Percentiles rank a stretch among this genome's conserved stretches.
phyloP scores from a whole-genome alignment of 2,888 invertebrate genomes.

The Drosophila picticornis region DNA sequence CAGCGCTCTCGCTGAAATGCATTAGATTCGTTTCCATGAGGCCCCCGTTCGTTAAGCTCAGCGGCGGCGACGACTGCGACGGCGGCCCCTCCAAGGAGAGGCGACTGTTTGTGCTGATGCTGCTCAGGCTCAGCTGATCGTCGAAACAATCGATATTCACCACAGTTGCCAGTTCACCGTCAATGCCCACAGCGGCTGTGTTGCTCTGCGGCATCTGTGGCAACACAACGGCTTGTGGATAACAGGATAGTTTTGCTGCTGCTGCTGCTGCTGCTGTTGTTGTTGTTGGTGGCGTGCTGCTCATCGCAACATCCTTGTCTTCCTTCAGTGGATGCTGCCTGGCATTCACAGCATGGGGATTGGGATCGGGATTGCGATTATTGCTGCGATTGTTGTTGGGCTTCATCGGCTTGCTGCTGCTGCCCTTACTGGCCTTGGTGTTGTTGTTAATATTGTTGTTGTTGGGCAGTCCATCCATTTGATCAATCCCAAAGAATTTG shows the following conservation, averaged over 20 bases:
- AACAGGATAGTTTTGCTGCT: conserved; percentile 15
- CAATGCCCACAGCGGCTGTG: conserved; percentile 84
- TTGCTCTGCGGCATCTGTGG: conserved; percentile 27
- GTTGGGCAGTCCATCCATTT: conserved; percentile 60
- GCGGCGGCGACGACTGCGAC: conserved; percentile 88
- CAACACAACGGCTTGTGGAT: not conserved
- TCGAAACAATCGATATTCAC: conserved; percentile 86
- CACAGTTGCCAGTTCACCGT: conserved; percentile 87
- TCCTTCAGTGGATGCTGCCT: conserved; percentile 5
- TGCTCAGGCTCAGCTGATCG: conserved; percentile 93
- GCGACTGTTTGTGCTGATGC: conserved; percentile 93
- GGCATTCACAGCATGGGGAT: conserved; percentile 9
- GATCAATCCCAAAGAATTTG: conserved; percentile 60
- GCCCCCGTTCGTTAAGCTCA: conserved; percentile 90
- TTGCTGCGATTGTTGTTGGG: conserved; percentile 18
- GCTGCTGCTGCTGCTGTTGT: conserved; percentile 23
- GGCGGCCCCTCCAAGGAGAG: conserved; percentile 90
- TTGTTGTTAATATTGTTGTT: conserved; percentile 61
- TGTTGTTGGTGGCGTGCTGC: conserved; percentile 39
- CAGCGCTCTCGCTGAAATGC: conserved; percentile 88
- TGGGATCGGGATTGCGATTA: conserved; percentile 11
- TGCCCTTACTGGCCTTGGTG: conserved; percentile 36
- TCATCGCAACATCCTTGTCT: conserved; percentile 26
- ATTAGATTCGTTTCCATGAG: conserved; percentile 87
- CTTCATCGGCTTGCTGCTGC: conserved; percentile 35